These are phyloP conservation scores for Ormia ochracea DNA, from an alignment of 2,888 invertebrate species.

Conservation along the genomic window DNA sequence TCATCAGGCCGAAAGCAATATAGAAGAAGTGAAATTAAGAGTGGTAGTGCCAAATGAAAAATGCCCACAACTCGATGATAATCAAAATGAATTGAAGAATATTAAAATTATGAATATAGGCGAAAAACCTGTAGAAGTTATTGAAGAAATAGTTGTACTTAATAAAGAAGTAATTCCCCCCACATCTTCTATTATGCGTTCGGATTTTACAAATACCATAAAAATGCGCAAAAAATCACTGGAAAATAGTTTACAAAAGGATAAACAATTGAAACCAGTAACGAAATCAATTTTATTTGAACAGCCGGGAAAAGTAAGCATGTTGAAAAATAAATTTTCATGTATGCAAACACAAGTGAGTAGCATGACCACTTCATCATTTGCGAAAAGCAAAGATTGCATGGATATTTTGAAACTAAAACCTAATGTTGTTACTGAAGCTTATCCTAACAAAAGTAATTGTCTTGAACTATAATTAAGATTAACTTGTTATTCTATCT, in stretches of 20 bases:
- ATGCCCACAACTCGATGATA: constrained; percentile 28
- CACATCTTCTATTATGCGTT: constrained; percentile 73
- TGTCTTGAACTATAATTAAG: not conserved
- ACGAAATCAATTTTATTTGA: constrained; percentile 68
- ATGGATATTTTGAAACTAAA: constrained; percentile 65
- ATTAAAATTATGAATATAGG: constrained; percentile 3
- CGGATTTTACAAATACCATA: constrained; percentile 76
- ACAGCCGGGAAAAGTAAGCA: constrained; percentile 74
- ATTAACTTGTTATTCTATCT: not conserved
- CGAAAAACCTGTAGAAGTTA: constrained; percentile 26
- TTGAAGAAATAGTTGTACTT: constrained; percentile 51
- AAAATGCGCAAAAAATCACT: constrained; percentile 76
- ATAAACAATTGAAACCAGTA: constrained; percentile 69
- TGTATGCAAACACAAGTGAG: constrained; percentile 57
- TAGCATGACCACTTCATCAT: constrained; percentile 49
- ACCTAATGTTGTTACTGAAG: constrained; percentile 66
- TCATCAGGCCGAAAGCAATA: constrained; percentile 65
- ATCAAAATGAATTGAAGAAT: constrained; percentile 49
- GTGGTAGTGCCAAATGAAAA: constrained; percentile 34
- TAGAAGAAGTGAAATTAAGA: constrained; percentile 46
- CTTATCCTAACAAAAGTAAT: constrained; percentile 68
- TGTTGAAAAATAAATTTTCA: constrained; percentile 73
- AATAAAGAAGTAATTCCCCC: constrained; percentile 39
- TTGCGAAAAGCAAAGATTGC: constrained; percentile 62
- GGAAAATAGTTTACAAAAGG: constrained; percentile 73